Percentiles rank a stretch among this genome's conserved stretches.
Evolutionary conservation across 2,888 invertebrate genomes (phyloP).

Genomic region (Helobdella robusta): DNA sequence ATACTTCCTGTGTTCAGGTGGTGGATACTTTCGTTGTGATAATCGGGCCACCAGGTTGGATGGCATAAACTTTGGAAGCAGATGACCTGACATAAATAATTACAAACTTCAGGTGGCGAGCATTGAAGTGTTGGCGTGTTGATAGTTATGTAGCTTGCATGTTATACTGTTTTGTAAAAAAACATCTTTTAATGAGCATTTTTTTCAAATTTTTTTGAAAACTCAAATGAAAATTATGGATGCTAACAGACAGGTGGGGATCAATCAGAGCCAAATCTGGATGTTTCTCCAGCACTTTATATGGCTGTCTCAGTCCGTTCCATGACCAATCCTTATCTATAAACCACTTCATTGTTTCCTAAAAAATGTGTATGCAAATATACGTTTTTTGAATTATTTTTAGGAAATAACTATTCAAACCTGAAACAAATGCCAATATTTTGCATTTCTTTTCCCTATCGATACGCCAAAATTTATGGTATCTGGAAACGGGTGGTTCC

Average conservation of each 20-base stretch:
- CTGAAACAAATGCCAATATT: slow-evolving; percentile 35
- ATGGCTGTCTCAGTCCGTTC: slow-evolving; percentile 37
- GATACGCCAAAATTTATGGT: slow-evolving; percentile 40
- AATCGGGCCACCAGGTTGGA: slow-evolving; percentile 41
- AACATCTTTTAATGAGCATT: neutral
- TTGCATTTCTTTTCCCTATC: slow-evolving; percentile 39
- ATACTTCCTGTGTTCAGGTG: slow-evolving; percentile 37
- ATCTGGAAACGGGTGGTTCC: slow-evolving; percentile 39
- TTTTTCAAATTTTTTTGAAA: neutral
- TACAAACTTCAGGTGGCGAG: too few relatives aligned
- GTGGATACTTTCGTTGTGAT: slow-evolving; percentile 37
- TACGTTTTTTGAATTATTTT: neutral
- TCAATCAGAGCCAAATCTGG: slow-evolving; percentile 42
- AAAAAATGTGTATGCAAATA: slow-evolving; percentile 4
- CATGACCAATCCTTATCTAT: slow-evolving; percentile 37
- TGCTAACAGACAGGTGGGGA: slow-evolving; percentile 38
- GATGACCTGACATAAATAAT: slow-evolving; percentile 38
- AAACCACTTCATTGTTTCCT: slow-evolving; percentile 38
- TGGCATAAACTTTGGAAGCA: slow-evolving; percentile 43
- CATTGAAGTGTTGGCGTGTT: too few relatives aligned
- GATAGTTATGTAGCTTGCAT: neutral
- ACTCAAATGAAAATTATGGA: neutral
- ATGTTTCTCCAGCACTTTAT: slow-evolving; percentile 40
- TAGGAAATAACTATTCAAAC: slow-evolving; percentile 1
- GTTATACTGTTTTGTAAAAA: neutral